Conservation (phyloP, 1,140 invertebrate species). For the Drosophila equinoxialis region DNA sequence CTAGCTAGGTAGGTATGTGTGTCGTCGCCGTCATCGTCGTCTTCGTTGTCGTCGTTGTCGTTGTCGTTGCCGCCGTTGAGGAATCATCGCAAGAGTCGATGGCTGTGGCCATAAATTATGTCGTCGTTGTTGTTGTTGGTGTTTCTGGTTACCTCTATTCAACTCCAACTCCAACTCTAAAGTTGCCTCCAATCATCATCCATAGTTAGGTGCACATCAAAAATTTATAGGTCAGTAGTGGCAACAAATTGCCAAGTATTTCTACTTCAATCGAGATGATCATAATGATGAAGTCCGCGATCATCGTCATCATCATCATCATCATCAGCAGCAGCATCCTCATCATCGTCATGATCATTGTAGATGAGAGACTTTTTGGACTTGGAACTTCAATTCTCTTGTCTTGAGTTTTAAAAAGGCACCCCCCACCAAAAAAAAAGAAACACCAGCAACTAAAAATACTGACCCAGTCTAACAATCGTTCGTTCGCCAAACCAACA, state of each 20-base stretch:
- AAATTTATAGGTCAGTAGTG: constrained; percentile 83
- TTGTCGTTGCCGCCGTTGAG: constrained; percentile 23
- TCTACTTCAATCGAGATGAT: constrained; percentile 24
- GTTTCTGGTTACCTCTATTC: neutral
- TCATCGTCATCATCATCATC: constrained; percentile 30
- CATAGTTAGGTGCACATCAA: constrained; percentile 74
- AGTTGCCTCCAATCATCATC: constrained; percentile 45
- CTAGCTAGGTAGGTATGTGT: constrained; percentile 19
- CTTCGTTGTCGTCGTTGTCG: constrained; percentile 40
- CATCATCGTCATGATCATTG: neutral
- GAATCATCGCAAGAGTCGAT: constrained; percentile 37
- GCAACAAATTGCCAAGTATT: constrained; percentile 77
- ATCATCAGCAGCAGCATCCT: no score
- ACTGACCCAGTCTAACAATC: constrained; percentile 57
- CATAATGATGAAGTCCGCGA: constrained; percentile 31
- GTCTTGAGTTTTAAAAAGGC: constrained; percentile 38
- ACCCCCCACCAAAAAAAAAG: neutral
- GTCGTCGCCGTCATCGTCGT: constrained; percentile 38
- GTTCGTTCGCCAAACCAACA: constrained; percentile 34
- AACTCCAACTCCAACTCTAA: neutral
- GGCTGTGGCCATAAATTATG: constrained; percentile 72
- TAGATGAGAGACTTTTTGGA: neutral
- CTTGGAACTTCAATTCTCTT: constrained; percentile 16
- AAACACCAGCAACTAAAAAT: constrained; percentile 37
- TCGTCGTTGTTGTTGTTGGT: constrained; percentile 40